Conservation (phyloP, 2,888 invertebrate genomes). For the Melanotus villosus region DNA sequence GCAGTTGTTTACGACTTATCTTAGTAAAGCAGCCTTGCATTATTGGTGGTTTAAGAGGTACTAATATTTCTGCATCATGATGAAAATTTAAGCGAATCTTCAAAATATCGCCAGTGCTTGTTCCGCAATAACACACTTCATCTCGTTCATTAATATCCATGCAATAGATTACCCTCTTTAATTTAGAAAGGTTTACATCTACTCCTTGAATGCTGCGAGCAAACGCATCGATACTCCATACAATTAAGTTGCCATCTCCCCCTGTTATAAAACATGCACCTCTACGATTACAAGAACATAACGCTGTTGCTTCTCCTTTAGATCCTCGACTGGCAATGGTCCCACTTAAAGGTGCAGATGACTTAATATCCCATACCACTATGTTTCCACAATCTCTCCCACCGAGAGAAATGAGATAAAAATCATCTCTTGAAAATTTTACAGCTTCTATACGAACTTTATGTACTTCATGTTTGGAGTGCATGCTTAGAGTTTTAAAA, state of each 20-base stretch:
- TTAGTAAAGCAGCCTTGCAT: conserved; percentile 78
- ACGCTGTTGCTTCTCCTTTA: conserved; percentile 62
- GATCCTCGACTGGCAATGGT: conserved; percentile 63
- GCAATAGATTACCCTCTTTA: conserved; percentile 83
- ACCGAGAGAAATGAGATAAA: conserved; percentile 87
- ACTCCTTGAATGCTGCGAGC: conserved; percentile 79
- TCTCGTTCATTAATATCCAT: conserved; percentile 81
- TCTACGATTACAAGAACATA: conserved; percentile 72
- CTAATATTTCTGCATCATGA: conserved; percentile 71
- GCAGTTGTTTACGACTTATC: conserved; percentile 71
- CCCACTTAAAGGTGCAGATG: conserved; percentile 68
- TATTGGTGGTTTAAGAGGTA: conserved; percentile 71
- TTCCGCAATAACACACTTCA: conserved; percentile 86
- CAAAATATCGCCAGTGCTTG: conserved; percentile 83
- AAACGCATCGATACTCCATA: conserved; percentile 82
- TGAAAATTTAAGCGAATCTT: conserved; percentile 75
- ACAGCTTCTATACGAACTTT: conserved; percentile 91
- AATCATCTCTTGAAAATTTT: conserved; percentile 86
- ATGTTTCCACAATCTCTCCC: conserved; percentile 92
- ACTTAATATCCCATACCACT: conserved; percentile 85
- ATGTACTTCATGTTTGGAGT: conserved; percentile 85
- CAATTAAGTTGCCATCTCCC: conserved; percentile 75
- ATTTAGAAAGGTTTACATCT: conserved; percentile 84
- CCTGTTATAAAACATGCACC: conserved; percentile 80
- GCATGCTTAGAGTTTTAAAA: conserved; percentile 75